Evolutionary conservation across 1,140 invertebrate genomes (phyloP).

Genomic region (Ips typographus): DNA sequence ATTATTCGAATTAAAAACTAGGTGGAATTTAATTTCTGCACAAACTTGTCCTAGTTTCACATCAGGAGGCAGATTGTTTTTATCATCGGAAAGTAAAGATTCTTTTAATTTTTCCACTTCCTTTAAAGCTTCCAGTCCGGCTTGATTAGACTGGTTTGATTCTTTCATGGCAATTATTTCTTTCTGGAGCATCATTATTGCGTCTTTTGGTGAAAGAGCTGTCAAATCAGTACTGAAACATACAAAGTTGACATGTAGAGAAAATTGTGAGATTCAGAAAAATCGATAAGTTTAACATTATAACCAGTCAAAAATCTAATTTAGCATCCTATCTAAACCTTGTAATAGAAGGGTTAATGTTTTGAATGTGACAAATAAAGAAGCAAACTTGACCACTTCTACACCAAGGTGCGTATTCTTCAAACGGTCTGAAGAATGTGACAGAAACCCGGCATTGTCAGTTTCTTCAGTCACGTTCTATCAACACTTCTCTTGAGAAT

Average conservation of each 20-base stretch:
- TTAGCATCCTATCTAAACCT: too few relatives aligned
- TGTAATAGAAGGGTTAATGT: too few relatives aligned
- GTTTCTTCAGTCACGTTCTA: too few relatives aligned
- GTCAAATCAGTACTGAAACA: constrained; percentile 28
- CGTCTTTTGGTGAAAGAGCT: constrained; percentile 22
- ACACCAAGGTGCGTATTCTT: too few relatives aligned
- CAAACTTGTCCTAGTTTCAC: constrained; percentile 23
- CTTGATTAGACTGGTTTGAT: constrained; percentile 4
- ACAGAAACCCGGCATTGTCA: too few relatives aligned
- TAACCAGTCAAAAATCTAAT: too few relatives aligned
- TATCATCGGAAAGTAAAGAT: constrained; percentile 5
- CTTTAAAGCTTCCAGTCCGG: constrained; percentile 24
- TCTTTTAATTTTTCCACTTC: constrained; percentile 25
- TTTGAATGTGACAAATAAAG: too few relatives aligned
- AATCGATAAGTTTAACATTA: too few relatives aligned
- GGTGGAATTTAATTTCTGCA: not conserved
- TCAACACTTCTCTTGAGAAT: too few relatives aligned
- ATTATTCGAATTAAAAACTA: not conserved
- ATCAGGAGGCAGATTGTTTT: constrained; percentile 17
- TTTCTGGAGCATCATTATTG: constrained; percentile 26
- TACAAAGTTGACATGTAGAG: not conserved
- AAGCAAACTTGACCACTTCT: too few relatives aligned
- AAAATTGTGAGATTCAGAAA: too few relatives aligned
- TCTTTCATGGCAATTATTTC: constrained; percentile 36
- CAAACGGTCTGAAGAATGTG: too few relatives aligned